phyloP scores from a whole-genome alignment of 2,888 invertebrate genomes.

The Drosophila paracracens region DNA sequence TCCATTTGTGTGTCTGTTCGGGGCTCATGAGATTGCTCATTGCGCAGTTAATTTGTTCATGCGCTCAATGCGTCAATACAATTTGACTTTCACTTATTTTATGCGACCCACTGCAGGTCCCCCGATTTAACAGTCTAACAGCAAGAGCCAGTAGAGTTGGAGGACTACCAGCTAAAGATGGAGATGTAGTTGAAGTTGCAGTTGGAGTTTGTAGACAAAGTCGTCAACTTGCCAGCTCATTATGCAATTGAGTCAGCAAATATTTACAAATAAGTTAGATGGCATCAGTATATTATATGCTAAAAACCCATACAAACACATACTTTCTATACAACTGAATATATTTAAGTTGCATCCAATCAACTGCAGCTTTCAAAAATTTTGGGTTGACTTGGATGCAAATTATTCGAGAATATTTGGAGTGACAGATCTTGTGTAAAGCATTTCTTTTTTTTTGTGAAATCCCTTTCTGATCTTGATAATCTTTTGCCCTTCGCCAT shows the following conservation, averaged over 20 bases:
- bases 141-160: constrained; percentile 12
- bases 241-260: constrained; percentile 60
- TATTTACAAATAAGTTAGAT: constrained; percentile 41
- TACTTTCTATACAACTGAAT: constrained; percentile 9
- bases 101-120: constrained; percentile 65
- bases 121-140: constrained; percentile 15
- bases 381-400: not conserved
- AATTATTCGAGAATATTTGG: not conserved
- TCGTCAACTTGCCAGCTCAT: constrained; percentile 59
- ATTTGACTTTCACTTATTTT: constrained; percentile 80
- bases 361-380: not conserved
- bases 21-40: constrained; percentile 66
- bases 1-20: constrained; percentile 15
- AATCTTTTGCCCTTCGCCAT: not conserved
- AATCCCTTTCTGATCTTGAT: not conserved
- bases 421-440: not conserved
- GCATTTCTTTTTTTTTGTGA: not conserved
- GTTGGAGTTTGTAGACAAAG: constrained; percentile 31
- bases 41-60: constrained; percentile 81
- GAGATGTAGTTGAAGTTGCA: constrained; percentile 19
- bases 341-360: not conserved
- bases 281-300: constrained; percentile 19
- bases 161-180: constrained; percentile 47
- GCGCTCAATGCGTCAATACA: constrained; percentile 79
- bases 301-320: constrained; percentile 9